A percentile compares a stretch with the other conserved stretches of the same genome.
phyloP scores from a whole-genome alignment of 2,888 invertebrate genomes.

The Euclidia mi region DNA sequence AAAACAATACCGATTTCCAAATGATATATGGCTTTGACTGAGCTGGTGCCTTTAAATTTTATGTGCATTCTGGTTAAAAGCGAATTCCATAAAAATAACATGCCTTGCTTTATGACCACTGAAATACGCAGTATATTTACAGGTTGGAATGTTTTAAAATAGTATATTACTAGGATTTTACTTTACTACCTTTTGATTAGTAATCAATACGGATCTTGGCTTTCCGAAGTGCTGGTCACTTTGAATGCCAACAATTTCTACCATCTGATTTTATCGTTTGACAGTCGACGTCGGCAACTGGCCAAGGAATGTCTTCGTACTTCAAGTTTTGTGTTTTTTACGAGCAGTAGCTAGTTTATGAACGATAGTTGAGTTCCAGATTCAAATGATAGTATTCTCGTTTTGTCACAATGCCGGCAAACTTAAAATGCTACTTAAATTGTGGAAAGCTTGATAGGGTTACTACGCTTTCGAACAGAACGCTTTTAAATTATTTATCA shows the following conservation, averaged over 20 bases:
- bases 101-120: constrained; percentile 35
- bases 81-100: constrained; percentile 30
- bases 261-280: constrained; percentile 74
- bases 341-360: constrained; percentile 55
- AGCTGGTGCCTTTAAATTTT: constrained; percentile 24
- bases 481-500: no score
- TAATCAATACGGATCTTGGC: constrained; percentile 48
- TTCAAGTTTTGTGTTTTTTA: constrained; percentile 56
- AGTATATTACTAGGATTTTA: constrained; percentile 28
- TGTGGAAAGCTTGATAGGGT: constrained; percentile 4
- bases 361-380: constrained; percentile 42
- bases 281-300: constrained; percentile 63
- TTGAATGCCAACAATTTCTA: constrained; percentile 66
- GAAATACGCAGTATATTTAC: constrained; percentile 33
- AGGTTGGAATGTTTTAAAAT: constrained; percentile 21
- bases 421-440: constrained; percentile 23
- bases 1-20: constrained; percentile 40
- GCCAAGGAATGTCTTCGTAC: constrained; percentile 62
- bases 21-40: constrained; percentile 32
- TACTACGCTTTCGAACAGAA: no score
- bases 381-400: constrained; percentile 42
- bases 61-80: constrained; percentile 37
- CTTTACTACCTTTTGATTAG: constrained; percentile 39
- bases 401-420: constrained; percentile 32
- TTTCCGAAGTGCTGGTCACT: constrained; percentile 46